Conservation (phyloP, 2,888 invertebrate genomes). For the Incurvaria masculella region DNA sequence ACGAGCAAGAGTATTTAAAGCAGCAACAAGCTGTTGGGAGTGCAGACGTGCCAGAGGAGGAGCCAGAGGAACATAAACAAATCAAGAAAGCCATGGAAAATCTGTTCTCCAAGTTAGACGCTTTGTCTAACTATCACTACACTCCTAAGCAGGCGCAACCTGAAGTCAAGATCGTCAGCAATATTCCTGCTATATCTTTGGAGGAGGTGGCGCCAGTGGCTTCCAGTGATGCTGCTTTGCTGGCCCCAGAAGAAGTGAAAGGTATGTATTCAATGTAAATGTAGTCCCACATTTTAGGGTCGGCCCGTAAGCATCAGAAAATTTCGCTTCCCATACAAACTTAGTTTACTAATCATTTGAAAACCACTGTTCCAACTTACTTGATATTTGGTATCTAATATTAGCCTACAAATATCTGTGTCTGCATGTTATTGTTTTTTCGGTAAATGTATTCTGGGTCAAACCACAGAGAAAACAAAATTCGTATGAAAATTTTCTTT, state of each 20-base stretch:
- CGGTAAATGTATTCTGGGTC: no score
- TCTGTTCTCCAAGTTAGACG: slow-evolving; percentile 85
- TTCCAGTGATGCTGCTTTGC: slow-evolving; percentile 76
- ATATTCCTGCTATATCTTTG: slow-evolving; percentile 86
- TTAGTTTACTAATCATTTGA: no score
- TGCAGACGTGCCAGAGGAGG: slow-evolving; percentile 54
- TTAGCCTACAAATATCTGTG: no score
- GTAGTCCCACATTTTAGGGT: not conserved
- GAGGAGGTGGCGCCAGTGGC: slow-evolving; percentile 95
- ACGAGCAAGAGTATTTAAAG: slow-evolving; percentile 82
- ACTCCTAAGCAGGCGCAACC: slow-evolving; percentile 84
- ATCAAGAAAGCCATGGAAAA: slow-evolving; percentile 71
- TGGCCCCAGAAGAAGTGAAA: slow-evolving; percentile 92
- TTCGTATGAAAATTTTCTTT: no score
- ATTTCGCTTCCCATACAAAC: no score
- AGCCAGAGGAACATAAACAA: slow-evolving; percentile 71
- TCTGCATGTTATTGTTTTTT: no score
- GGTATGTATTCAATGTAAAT: slow-evolving; percentile 34
- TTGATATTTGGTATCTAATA: no score
- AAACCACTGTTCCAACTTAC: no score
- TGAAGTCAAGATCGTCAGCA: slow-evolving; percentile 87
- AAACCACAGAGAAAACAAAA: no score
- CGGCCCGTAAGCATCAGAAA: no score
- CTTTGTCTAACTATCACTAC: slow-evolving; percentile 91
- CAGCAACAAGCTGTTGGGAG: slow-evolving; percentile 60